phyloP scores from a whole-genome alignment of 2,888 invertebrate genomes.

The Pseudanteris insignis region DNA sequence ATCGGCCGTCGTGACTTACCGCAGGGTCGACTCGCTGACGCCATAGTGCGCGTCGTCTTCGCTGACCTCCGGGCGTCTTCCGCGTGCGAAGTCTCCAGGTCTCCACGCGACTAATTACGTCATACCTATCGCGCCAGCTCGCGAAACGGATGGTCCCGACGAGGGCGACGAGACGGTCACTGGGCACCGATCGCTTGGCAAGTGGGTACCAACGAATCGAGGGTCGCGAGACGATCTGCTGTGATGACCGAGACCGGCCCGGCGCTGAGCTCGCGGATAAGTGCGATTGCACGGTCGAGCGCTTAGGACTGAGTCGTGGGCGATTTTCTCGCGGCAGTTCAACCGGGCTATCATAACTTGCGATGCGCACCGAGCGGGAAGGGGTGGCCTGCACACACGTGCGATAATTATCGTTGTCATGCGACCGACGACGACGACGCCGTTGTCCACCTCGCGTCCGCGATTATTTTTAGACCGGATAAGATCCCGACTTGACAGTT shows the following conservation, averaged over 20 bases:
- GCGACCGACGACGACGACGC: constrained; percentile 12
- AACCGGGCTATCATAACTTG: constrained; percentile 30
- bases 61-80: neutral
- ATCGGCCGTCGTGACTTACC: constrained; percentile 10
- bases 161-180: constrained; percentile 1
- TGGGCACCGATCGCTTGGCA: constrained; percentile 6
- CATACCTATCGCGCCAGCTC: too few relatives aligned
- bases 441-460: constrained; percentile 14
- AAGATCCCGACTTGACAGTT: constrained; percentile 13
- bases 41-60: constrained; percentile 1
- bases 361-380: constrained; percentile 16
- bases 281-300: constrained; percentile 31
- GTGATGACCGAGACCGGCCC: constrained; percentile 28
- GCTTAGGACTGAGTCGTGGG: constrained; percentile 17
- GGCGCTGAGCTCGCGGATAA: constrained; percentile 30
- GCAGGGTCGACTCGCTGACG: constrained; percentile 8
- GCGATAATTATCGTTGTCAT: constrained; percentile 31
- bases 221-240: too few relatives aligned
- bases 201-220: too few relatives aligned
- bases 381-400: constrained; percentile 32
- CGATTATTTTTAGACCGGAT: constrained; percentile 18
- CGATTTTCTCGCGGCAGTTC: constrained; percentile 24
- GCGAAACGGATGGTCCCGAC: too few relatives aligned
- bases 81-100: neutral
- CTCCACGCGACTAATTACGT: too few relatives aligned